A percentile compares a stretch with the other conserved stretches of the same genome.
Evolutionary conservation across 2,888 invertebrate genomes (phyloP).

Genomic region (Chalcosyrphus nemorum): DNA sequence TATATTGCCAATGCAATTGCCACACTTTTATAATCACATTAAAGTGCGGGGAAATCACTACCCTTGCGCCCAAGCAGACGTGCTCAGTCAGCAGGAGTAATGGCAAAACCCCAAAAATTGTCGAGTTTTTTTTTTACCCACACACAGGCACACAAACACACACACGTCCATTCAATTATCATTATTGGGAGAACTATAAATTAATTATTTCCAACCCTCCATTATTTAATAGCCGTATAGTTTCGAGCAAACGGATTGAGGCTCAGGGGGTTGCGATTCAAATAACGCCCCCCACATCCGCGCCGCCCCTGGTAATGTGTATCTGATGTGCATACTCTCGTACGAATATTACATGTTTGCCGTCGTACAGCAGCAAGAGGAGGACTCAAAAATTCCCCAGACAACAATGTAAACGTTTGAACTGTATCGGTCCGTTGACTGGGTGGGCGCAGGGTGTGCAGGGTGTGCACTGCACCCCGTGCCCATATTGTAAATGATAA

Average conservation of each 20-base stretch:
- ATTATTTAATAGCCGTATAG: slow-evolving; percentile 62
- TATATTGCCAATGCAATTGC: slow-evolving; percentile 14
- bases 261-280: not conserved
- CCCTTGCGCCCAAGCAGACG: not conserved
- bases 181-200: slow-evolving; percentile 64
- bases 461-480: not conserved
- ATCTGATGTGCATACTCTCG: slow-evolving; percentile 52
- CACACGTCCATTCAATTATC: slow-evolving; percentile 58
- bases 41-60: slow-evolving; percentile 29
- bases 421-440: slow-evolving; percentile 6
- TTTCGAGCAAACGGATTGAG: not conserved
- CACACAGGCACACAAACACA: not conserved
- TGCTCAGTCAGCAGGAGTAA: not conserved
- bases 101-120: not conserved
- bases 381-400: slow-evolving; percentile 50
- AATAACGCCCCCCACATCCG: not conserved
- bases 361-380: not conserved
- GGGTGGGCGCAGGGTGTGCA: no score
- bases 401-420: slow-evolving; percentile 61
- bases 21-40: slow-evolving; percentile 45
- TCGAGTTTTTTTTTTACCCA: not conserved
- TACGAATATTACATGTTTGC: not conserved
- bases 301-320: slow-evolving; percentile 32
- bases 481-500: slow-evolving; percentile 55
- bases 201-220: slow-evolving; percentile 62